These are phyloP conservation scores for Hoplodrina blanda DNA, from an alignment of 2,888 invertebrate species.

Conservation along the genomic window DNA sequence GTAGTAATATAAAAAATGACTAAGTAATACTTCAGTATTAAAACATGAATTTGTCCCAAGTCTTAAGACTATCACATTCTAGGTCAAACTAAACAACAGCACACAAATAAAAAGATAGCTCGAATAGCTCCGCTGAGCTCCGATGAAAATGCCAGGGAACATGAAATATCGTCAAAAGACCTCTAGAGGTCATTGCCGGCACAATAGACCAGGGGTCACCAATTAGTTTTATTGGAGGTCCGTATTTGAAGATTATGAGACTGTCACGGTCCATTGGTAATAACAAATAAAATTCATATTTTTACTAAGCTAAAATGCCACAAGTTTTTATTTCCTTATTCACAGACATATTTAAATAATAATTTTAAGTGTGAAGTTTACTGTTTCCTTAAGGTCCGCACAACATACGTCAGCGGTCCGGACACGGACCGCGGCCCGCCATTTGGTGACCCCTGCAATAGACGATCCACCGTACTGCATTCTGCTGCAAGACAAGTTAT, in stretches of 20 bases:
- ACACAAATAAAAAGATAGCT: slow-evolving; percentile 47
- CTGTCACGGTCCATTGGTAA: too few relatives aligned
- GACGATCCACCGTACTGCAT: slow-evolving; percentile 49
- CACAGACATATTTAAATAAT: too few relatives aligned
- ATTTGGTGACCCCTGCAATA: neutral
- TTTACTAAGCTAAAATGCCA: too few relatives aligned
- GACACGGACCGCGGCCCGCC: too few relatives aligned
- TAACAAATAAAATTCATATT: too few relatives aligned
- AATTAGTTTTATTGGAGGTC: too few relatives aligned
- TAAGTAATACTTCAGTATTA: neutral
- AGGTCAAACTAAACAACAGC: slow-evolving; percentile 21
- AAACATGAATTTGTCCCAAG: neutral
- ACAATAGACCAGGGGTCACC: slow-evolving; percentile 35
- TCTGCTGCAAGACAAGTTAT: slow-evolving; percentile 54
- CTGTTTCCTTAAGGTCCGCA: too few relatives aligned
- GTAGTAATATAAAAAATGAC: too few relatives aligned
- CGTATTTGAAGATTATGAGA: too few relatives aligned
- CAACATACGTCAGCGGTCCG: too few relatives aligned
- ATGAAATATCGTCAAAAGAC: slow-evolving; percentile 59
- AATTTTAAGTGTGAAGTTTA: too few relatives aligned
- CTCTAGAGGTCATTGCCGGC: slow-evolving; percentile 55
- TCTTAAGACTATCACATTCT: slow-evolving; percentile 22
- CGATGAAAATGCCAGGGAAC: slow-evolving; percentile 61
- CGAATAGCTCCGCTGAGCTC: slow-evolving; percentile 41
- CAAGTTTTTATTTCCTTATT: too few relatives aligned